Base-by-base conservation (phyloP, 2,888 invertebrate genomes). In the Oligia strigilis region DNA sequence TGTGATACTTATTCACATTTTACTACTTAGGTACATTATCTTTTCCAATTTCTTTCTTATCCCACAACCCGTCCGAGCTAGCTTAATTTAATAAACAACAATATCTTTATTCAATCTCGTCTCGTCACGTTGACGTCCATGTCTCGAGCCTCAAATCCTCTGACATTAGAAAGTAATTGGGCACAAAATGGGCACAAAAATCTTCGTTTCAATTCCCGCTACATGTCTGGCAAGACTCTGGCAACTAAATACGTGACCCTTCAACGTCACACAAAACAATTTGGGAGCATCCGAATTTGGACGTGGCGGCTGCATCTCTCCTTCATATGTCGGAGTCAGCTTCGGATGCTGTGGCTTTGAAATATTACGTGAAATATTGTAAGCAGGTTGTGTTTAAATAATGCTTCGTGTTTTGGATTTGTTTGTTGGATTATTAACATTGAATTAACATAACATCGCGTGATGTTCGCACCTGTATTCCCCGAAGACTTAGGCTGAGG, bases 261-360 rank as follows among this genome's bases (percentile, higher is more conserved):
- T 90, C 90, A 89, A 80, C 75, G 84, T 87, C 90, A 90, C 76
- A 83, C 87, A 78, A 87, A 83, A 88, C 86, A 88, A 89, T 90
- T 89, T 88, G 52, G 78, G 75, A 67, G 76, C 83, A 89, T 82
- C 77, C 76, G 73, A 87, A 82, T 90, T 86, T 87, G 72, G 77
- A 87, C 58, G 71, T 60, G 64, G 49, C 67, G 71, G 67, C 72
- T 85, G 83, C 81, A 88, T 82, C 84, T 87, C 77, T 79, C 58
- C 72, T 83, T 80, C 79, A 75, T 82, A 70, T 69, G 78, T 83
- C 84, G 79, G 73, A 72, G 69, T 80, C 88, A 80, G 72, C 72
- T 80, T 49, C 40, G 64, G 55, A 71, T 75, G 64, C 66, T 77
- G 72, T n/a, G 66, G 81, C 46, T 82, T 84, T 82, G 60, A 72